phyloP scores from a whole-genome alignment of 2,797 vertebrate genomes.

The Glyptemys insculpta region DNA sequence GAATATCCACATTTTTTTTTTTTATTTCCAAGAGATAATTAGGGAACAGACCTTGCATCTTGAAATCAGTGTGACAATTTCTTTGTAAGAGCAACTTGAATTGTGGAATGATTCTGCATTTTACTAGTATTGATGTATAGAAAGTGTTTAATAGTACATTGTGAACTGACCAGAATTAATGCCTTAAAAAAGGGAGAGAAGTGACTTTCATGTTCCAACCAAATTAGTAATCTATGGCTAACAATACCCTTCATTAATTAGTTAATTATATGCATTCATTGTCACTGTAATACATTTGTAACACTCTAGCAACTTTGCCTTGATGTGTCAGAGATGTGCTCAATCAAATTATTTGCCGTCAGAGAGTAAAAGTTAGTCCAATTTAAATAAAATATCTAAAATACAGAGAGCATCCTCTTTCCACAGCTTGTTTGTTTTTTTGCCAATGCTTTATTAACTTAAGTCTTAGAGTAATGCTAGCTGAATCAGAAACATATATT shows the following conservation, averaged over 20 bases:
- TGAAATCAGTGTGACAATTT: slow-evolving; percentile 11
- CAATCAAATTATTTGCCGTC: neutral
- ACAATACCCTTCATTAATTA: slow-evolving; percentile 53
- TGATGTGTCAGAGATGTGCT: slow-evolving; percentile 33
- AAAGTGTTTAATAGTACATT: slow-evolving; percentile 30
- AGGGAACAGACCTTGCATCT: slow-evolving; percentile 59
- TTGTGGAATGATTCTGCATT: slow-evolving; percentile 52
- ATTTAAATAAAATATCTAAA: slow-evolving; percentile 52
- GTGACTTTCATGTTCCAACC: slow-evolving; percentile 23
- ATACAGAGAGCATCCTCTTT: slow-evolving; percentile 1
- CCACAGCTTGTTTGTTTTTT: slow-evolving; percentile 2
- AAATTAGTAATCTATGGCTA: slow-evolving; percentile 56
- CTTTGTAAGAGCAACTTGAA: slow-evolving; percentile 31
- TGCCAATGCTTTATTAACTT: neutral
- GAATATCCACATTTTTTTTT: slow-evolving; percentile 47
- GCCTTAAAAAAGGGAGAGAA: slow-evolving; percentile 27
- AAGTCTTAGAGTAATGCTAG: slow-evolving; percentile 20
- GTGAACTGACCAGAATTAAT: slow-evolving; percentile 42
- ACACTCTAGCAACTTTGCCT: slow-evolving; percentile 45
- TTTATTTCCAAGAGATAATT: neutral
- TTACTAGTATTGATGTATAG: slow-evolving; percentile 3
- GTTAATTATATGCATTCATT: slow-evolving; percentile 54
- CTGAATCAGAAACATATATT: slow-evolving; percentile 41
- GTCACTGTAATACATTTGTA: slow-evolving; percentile 45
- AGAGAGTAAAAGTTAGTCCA: slow-evolving; percentile 30